A percentile compares a stretch with the other conserved stretches of the same genome.
Conservation (phyloP, 1,140 invertebrate genomes). For the Geopemphigus sp. region DNA sequence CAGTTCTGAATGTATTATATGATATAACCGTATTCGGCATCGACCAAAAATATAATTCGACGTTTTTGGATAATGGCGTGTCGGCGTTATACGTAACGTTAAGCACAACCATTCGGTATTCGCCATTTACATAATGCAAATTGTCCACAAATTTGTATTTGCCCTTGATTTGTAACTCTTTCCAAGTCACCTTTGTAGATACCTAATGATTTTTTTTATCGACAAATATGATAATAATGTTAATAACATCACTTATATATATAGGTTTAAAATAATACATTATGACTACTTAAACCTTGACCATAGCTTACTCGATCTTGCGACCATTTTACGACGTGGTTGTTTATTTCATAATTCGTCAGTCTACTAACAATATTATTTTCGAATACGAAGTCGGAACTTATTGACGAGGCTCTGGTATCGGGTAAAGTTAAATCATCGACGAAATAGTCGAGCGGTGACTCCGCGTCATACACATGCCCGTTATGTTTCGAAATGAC, state of each 20-base stretch:
- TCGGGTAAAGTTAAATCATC: neutral
- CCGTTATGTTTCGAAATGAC: conserved; percentile 9
- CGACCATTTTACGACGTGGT: neutral
- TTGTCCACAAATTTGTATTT: neutral
- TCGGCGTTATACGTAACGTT: neutral
- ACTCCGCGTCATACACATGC: neutral
- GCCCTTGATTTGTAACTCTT: neutral
- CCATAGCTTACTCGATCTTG: neutral
- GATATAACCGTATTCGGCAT: neutral
- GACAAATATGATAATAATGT: neutral
- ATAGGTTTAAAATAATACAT: neutral
- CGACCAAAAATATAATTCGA: neutral
- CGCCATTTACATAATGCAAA: neutral
- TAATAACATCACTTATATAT: neutral
- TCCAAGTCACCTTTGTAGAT: neutral
- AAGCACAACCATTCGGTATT: neutral
- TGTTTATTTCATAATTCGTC: neutral
- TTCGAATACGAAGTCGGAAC: neutral
- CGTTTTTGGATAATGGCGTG: neutral
- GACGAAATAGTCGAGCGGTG: neutral
- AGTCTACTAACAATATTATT: neutral
- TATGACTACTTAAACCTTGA: neutral
- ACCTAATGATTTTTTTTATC: neutral
- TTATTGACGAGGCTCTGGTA: neutral
- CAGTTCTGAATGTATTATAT: neutral